These are phyloP conservation scores for Cuculus canorus DNA, from an alignment of 2,797 vertebrate genomes.

Conservation along the genomic window DNA sequence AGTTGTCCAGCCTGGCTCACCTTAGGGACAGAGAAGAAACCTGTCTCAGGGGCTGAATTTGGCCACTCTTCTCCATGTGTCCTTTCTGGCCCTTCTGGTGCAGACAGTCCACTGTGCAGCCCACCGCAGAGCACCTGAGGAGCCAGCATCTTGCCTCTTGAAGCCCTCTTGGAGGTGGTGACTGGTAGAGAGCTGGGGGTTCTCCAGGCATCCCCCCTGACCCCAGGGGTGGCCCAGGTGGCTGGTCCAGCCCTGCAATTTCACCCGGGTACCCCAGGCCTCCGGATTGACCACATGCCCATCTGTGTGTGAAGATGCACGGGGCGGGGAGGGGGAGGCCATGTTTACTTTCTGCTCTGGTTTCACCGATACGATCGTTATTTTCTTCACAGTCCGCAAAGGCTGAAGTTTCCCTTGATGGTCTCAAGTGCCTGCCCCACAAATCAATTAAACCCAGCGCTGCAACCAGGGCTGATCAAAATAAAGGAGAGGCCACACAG, in stretches of 20 bases:
- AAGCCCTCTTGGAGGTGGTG: background rate
- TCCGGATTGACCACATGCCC: background rate
- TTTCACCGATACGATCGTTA: conserved; percentile 41
- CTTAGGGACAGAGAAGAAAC: background rate
- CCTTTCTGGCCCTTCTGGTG: background rate
- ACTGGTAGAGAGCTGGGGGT: rapidly evolving
- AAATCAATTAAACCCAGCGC: conserved; percentile 16
- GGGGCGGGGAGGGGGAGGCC: background rate
- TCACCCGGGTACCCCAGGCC: background rate
- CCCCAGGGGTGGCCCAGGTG: background rate
- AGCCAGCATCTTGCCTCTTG: background rate
- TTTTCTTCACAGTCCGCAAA: background rate
- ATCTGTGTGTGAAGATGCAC: background rate
- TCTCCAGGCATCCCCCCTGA: rapidly evolving
- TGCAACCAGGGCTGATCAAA: background rate
- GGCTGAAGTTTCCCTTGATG: conserved; percentile 49
- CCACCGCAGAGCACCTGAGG: rapidly evolving
- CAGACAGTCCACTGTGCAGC: background rate
- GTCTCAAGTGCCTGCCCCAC: background rate
- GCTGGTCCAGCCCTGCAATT: background rate
- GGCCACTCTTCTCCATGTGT: background rate
- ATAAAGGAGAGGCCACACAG: background rate
- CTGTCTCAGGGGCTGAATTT: background rate
- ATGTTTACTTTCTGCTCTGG: background rate
- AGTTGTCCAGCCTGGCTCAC: background rate